Evolutionary conservation across 2,797 vertebrate species (phyloP).

Genomic region (Pelobates cultripes): DNA sequence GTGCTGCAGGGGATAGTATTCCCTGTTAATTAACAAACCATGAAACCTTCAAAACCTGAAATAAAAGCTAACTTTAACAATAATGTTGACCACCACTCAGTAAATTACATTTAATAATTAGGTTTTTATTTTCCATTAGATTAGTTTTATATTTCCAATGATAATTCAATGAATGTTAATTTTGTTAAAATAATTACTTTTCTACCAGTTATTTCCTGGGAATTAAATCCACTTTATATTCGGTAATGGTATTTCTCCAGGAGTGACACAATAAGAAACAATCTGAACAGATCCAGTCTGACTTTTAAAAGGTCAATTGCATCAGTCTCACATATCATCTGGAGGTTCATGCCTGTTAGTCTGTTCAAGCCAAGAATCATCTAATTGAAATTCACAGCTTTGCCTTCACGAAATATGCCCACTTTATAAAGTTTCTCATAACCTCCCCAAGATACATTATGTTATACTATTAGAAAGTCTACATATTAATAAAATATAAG

Average conservation of each 20-base stretch:
- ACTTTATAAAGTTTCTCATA: no score
- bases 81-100: background rate
- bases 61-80: background rate
- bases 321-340: background rate
- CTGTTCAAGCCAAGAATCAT: background rate
- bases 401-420: background rate
- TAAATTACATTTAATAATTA: background rate
- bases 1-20: no score
- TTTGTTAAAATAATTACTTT: constrained; percentile 24
- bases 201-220: constrained; percentile 2
- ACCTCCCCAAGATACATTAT: no score
- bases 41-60: background rate
- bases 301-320: constrained; percentile 1
- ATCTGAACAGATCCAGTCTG: background rate
- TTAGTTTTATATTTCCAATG: background rate
- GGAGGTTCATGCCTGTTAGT: background rate
- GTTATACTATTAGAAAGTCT: no score
- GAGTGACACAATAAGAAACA: constrained; percentile 14
- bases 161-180: constrained; percentile 1
- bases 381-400: background rate
- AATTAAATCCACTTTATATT: constrained; percentile 7
- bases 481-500: no score
- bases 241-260: constrained; percentile 23
- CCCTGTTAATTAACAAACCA: background rate
- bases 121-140: background rate